A percentile compares a stretch with the other conserved stretches of the same genome.
Evolutionary conservation across 2,113 vertebrate genomes (phyloP).

Genomic region (Xenus cinereus): DNA sequence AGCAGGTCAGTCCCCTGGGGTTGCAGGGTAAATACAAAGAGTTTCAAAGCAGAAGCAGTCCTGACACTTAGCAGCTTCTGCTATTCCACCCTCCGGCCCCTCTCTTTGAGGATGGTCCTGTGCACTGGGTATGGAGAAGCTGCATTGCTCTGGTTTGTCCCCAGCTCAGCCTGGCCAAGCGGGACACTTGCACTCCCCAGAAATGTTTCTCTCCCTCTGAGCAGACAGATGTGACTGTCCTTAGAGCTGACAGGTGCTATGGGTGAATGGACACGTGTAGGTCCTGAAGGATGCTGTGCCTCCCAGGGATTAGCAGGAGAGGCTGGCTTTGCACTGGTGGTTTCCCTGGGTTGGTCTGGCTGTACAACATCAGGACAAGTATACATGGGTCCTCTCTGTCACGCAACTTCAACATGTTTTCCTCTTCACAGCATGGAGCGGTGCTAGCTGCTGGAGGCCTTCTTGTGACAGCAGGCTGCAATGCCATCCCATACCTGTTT

Average conservation of each 20-base stretch:
- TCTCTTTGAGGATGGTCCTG: background rate
- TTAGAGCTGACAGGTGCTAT: background rate
- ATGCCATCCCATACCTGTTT: slow-evolving; percentile 9
- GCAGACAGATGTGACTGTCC: background rate
- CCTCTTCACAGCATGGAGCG: background rate
- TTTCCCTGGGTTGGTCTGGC: background rate
- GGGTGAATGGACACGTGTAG: background rate
- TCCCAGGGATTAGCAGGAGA: background rate
- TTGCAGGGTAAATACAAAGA: background rate
- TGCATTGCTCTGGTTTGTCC: background rate
- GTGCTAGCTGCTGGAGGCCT: background rate
- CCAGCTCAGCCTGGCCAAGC: background rate
- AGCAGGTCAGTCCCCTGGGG: background rate
- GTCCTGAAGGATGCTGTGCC: background rate
- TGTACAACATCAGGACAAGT: background rate
- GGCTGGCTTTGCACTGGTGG: background rate
- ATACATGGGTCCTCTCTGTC: background rate
- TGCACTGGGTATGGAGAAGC: background rate
- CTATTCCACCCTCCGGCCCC: background rate
- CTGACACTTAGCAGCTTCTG: background rate
- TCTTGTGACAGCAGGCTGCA: slow-evolving; percentile 2
- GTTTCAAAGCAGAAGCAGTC: background rate
- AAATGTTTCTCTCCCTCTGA: background rate
- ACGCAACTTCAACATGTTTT: background rate
- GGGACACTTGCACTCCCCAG: background rate